Conservation (phyloP, 2,888 invertebrate species). For the Drosophila fungiperda region DNA sequence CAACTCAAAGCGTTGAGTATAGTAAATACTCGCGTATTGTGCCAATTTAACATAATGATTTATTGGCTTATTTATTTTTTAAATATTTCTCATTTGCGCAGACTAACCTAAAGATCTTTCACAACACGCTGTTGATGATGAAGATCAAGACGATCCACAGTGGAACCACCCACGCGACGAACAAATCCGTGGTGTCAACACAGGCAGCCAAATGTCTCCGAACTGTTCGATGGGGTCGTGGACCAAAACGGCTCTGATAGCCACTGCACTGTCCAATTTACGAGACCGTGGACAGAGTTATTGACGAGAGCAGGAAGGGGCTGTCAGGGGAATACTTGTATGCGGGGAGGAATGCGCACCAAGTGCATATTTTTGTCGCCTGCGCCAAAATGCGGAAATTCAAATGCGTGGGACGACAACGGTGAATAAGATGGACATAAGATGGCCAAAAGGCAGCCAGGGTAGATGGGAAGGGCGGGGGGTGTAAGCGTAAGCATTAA, state of each 20-base stretch:
- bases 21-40: slow-evolving; percentile 57
- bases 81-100: slow-evolving; percentile 66
- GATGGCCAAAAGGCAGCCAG: neutral
- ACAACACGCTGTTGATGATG: slow-evolving; percentile 44
- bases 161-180: slow-evolving; percentile 47
- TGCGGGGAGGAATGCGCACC: slow-evolving; percentile 14
- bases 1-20: slow-evolving; percentile 52
- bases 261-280: slow-evolving; percentile 64
- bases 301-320: slow-evolving; percentile 44
- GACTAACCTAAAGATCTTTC: slow-evolving; percentile 62
- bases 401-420: slow-evolving; percentile 61
- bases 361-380: slow-evolving; percentile 50
- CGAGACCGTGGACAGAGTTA: slow-evolving; percentile 63
- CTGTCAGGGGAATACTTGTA: neutral
- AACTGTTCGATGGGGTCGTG: slow-evolving; percentile 55
- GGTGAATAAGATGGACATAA: slow-evolving; percentile 17
- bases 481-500: slow-evolving; percentile 19
- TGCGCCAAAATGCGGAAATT: slow-evolving; percentile 70
- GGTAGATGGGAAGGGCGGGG: neutral
- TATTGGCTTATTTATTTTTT: slow-evolving; percentile 75
- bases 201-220: slow-evolving; percentile 48
- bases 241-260: slow-evolving; percentile 32
- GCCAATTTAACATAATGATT: slow-evolving; percentile 79
- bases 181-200: slow-evolving; percentile 54
- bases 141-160: slow-evolving; percentile 35